Conservation (phyloP, 2,113 vertebrate genomes). For the Tiliqua scincoides region DNA sequence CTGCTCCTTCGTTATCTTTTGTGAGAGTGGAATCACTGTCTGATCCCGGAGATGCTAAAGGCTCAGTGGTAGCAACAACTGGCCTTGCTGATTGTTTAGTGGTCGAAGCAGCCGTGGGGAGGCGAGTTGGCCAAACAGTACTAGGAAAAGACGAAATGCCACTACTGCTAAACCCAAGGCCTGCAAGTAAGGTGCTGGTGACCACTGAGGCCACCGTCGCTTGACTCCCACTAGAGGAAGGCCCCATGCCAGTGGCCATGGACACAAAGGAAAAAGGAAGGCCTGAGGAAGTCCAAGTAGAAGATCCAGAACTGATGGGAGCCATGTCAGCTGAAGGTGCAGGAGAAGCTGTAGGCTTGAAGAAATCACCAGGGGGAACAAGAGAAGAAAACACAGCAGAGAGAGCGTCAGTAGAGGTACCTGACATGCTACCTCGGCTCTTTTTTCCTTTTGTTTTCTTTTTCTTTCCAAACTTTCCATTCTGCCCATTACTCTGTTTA, state of each 20-base stretch:
- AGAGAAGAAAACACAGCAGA: slow-evolving; percentile 66
- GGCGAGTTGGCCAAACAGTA: slow-evolving; percentile 91
- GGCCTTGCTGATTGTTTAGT: slow-evolving; percentile 75
- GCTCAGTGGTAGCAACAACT: slow-evolving; percentile 76
- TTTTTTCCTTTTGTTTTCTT: slow-evolving; percentile 53
- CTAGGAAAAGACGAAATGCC: slow-evolving; percentile 95
- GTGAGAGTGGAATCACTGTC: slow-evolving; percentile 76
- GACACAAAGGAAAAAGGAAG: slow-evolving; percentile 97
- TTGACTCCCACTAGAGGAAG: slow-evolving; percentile 94
- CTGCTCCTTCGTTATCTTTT: slow-evolving; percentile 72
- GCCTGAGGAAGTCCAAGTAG: slow-evolving; percentile 96
- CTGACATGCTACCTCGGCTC: background rate
- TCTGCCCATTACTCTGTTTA: slow-evolving; percentile 36
- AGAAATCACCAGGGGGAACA: slow-evolving; percentile 41
- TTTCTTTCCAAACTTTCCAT: slow-evolving; percentile 30
- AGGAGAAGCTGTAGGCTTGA: slow-evolving; percentile 92
- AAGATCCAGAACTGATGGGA: slow-evolving; percentile 96
- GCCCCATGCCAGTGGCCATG: slow-evolving; percentile 95
- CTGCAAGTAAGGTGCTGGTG: slow-evolving; percentile 93
- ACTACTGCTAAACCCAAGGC: slow-evolving; percentile 90
- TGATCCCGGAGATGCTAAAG: slow-evolving; percentile 60
- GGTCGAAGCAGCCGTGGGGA: slow-evolving; percentile 57
- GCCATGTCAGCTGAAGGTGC: slow-evolving; percentile 97
- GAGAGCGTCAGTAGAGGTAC: slow-evolving; percentile 52
- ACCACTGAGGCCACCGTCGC: slow-evolving; percentile 93